Percentiles rank a stretch among this genome's conserved stretches.
Conservation (phyloP, 1,140 invertebrate species). For the Pomacea maculata region DNA sequence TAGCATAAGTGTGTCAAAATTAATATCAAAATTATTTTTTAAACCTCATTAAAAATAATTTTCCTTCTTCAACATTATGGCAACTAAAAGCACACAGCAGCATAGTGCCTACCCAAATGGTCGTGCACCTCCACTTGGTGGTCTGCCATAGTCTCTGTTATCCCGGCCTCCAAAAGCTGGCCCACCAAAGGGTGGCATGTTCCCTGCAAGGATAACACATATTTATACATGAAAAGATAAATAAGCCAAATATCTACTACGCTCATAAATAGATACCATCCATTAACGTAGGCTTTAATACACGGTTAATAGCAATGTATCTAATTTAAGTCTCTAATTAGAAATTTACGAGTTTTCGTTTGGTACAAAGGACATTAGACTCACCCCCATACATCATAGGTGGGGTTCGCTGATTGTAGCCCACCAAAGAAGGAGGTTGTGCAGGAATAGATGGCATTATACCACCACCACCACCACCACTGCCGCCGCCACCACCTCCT, state of each 20-base stretch:
- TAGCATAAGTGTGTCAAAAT: too few species aligned
- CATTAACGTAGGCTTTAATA: too few species aligned
- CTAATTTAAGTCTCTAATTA: too few species aligned
- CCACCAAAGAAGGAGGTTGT: conserved; percentile 35
- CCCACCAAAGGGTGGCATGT: conserved; percentile 14
- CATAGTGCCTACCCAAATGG: conserved; percentile 8
- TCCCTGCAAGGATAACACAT: conserved; percentile 10
- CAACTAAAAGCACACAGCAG: too few species aligned
- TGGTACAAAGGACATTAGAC: not conserved
- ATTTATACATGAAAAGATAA: not conserved
- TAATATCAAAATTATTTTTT: too few species aligned
- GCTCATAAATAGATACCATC: too few species aligned
- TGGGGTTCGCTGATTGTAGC: conserved; percentile 22
- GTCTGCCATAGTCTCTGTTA: not conserved
- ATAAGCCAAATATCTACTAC: not conserved
- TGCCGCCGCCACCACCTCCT: conserved; percentile 8
- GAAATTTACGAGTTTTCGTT: not conserved
- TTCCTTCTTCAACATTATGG: too few species aligned
- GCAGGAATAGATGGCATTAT: not conserved
- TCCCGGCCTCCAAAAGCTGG: conserved; percentile 14
- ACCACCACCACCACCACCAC: not conserved
- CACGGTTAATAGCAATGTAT: too few species aligned
- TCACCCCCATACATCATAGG: conserved; percentile 44
- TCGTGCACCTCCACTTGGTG: not conserved
- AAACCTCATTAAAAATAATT: too few species aligned